Base-by-base conservation (phyloP, 2,797 vertebrate species). In the Sparus aurata region DNA sequence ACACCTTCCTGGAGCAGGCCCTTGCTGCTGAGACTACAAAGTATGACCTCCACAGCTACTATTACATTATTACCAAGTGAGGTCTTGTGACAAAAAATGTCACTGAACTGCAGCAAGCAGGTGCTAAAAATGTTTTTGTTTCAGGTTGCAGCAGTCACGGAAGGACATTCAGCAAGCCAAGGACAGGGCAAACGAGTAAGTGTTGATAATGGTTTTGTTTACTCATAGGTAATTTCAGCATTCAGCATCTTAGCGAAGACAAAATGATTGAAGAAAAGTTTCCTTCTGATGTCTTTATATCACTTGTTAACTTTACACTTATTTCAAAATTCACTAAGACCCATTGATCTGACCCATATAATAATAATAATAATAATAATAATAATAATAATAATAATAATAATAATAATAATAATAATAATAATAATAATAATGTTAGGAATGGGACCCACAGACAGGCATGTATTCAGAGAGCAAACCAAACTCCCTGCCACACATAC, bases 1-100 rank as follows among this genome's bases (percentile, higher is more conserved):
- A 95, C 64, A 54, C 92, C 43, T 95, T 95, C 81, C 84, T 96
- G 83, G 94, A 96, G 84, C 93, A 96, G 80, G 87, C 95, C 12
- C 89, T 96, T 0, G 77, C 84, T 20, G 82, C 84, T 3, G 93
- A 96, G 86, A 94, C 80, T 5, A 88, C 85, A 65, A 94, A 93
- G 96, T 96, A 92, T 27, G 86, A 77, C 13, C 53, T 22, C 7
- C 9, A 27, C 22, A 22, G 13, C 9, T 22, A 49, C 25, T 22
- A 2, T 41, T 16, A 25, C 12, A 7, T 54, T 70, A 22, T 23
- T 22, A 46, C 18, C 0, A 6, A 41, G 4, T 1, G 7, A 10
- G 8, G 2, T n/a, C 12, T 13, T 62, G 12, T 55, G 27, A 22
- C 16, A 20, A 61, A 16, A 30, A 23, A 2, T 22, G 6, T 30